phyloP scores from a whole-genome alignment of 2,888 invertebrate species.

The Agonum fuliginosum region DNA sequence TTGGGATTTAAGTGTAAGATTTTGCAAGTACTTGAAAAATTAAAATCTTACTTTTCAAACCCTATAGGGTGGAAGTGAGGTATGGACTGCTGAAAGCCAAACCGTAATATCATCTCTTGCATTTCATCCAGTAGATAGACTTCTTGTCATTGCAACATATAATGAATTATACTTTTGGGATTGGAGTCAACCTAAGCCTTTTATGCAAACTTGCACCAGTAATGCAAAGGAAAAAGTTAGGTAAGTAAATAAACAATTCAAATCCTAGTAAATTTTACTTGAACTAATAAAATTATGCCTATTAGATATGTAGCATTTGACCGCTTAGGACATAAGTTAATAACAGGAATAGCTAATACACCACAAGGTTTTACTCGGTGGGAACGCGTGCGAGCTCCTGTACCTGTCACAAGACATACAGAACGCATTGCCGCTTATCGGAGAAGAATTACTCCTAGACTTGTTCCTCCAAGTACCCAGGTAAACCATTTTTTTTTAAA shows the following conservation, averaged over 20 bases:
- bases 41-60: neutral
- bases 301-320: slow-evolving; percentile 85
- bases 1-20: slow-evolving; percentile 86
- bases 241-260: slow-evolving; percentile 71
- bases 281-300: slow-evolving; percentile 28
- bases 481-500: no score
- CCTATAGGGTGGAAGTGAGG: slow-evolving; percentile 87
- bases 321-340: slow-evolving; percentile 85
- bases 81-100: slow-evolving; percentile 84
- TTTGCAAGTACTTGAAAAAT: slow-evolving; percentile 10
- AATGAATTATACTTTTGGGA: slow-evolving; percentile 94
- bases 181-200: slow-evolving; percentile 86
- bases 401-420: slow-evolving; percentile 68
- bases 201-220: slow-evolving; percentile 84
- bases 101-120: slow-evolving; percentile 89
- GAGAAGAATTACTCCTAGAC: slow-evolving; percentile 68
- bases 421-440: slow-evolving; percentile 68
- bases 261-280: slow-evolving; percentile 13
- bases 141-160: slow-evolving; percentile 89
- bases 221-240: slow-evolving; percentile 88
- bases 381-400: slow-evolving; percentile 72
- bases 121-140: slow-evolving; percentile 88
- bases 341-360: slow-evolving; percentile 87
- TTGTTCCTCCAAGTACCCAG: slow-evolving; percentile 59
- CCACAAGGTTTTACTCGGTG: slow-evolving; percentile 73